These are phyloP conservation scores for Micronycteris hirsuta DNA, from an alignment of 2,113 vertebrate species.

Conservation along the genomic window DNA sequence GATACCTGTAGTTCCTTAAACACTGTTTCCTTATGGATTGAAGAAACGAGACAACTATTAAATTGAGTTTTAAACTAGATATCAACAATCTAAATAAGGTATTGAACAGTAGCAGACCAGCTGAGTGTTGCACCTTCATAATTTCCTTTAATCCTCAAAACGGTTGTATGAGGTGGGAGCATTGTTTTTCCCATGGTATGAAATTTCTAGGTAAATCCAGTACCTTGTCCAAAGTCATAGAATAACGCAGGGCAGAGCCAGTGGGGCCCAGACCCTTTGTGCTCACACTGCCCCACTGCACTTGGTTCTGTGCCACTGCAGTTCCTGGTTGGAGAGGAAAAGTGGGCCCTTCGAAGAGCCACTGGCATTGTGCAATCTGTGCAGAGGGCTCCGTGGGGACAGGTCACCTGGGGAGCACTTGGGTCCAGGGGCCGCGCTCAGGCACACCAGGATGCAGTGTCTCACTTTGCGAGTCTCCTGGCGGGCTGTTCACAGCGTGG, in stretches of 20 bases:
- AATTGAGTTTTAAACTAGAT: not conserved
- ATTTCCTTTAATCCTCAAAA: not conserved
- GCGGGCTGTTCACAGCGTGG: not conserved
- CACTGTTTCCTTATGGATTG: not conserved
- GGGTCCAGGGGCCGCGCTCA: not conserved
- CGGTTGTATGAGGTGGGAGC: not conserved
- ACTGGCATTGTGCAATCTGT: not conserved
- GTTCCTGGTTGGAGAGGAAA: not conserved
- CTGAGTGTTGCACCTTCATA: not conserved
- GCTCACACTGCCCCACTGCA: not conserved
- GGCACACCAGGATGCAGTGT: not conserved
- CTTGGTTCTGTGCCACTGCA: not conserved
- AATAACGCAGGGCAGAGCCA: not conserved
- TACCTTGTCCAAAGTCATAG: not conserved
- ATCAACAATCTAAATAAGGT: not conserved
- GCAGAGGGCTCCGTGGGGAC: not conserved
- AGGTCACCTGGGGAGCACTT: not conserved
- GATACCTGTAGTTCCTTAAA: not conserved
- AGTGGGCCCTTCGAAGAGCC: not conserved
- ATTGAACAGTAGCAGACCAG: not conserved
- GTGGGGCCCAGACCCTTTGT: not conserved
- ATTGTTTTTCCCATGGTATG: not conserved
- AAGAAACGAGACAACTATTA: not conserved
- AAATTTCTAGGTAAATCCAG: not conserved
- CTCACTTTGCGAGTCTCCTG: not conserved